phyloP scores from a whole-genome alignment of 2,113 vertebrate genomes.

The Siphamia tubifer region DNA sequence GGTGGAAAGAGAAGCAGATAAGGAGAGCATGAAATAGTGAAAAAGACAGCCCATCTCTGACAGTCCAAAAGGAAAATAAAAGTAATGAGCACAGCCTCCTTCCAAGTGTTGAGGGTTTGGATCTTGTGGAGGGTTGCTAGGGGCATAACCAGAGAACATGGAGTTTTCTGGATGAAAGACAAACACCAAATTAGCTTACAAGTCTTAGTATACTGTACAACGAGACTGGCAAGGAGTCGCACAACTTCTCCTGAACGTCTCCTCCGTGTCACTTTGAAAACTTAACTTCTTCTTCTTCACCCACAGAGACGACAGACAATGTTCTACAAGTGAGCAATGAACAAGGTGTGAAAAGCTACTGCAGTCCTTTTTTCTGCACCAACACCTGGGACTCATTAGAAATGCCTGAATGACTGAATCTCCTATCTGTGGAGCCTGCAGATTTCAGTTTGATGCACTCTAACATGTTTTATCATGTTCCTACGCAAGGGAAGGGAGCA shows the following conservation, averaged over 20 bases:
- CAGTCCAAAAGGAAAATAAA: slow-evolving; percentile 67
- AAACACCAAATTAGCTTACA: slow-evolving; percentile 20
- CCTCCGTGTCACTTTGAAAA: neutral
- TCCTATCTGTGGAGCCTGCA: slow-evolving; percentile 25
- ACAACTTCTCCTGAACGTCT: neutral
- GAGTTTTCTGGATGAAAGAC: slow-evolving; percentile 51
- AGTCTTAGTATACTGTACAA: slow-evolving; percentile 1
- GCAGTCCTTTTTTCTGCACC: neutral
- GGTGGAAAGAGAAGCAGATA: slow-evolving; percentile 80
- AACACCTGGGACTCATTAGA: slow-evolving; percentile 57
- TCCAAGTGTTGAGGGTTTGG: slow-evolving; percentile 66
- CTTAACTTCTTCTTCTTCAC: slow-evolving; percentile 1
- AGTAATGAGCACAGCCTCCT: slow-evolving; percentile 58
- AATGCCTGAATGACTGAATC: slow-evolving; percentile 26
- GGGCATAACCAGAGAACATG: slow-evolving; percentile 55
- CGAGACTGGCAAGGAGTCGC: neutral
- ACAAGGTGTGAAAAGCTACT: slow-evolving; percentile 48
- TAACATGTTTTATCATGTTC: slow-evolving; percentile 59
- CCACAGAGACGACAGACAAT: slow-evolving; percentile 21
- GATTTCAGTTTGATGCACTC: slow-evolving; percentile 38
- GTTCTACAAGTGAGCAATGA: slow-evolving; percentile 26
- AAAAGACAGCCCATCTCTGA: slow-evolving; percentile 66
- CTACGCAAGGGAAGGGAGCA: slow-evolving; percentile 19
- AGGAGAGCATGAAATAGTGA: slow-evolving; percentile 66
- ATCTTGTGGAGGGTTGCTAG: slow-evolving; percentile 33